Evolutionary conservation across 2,888 invertebrate genomes (phyloP).

Genomic region (Artemia sinica): DNA sequence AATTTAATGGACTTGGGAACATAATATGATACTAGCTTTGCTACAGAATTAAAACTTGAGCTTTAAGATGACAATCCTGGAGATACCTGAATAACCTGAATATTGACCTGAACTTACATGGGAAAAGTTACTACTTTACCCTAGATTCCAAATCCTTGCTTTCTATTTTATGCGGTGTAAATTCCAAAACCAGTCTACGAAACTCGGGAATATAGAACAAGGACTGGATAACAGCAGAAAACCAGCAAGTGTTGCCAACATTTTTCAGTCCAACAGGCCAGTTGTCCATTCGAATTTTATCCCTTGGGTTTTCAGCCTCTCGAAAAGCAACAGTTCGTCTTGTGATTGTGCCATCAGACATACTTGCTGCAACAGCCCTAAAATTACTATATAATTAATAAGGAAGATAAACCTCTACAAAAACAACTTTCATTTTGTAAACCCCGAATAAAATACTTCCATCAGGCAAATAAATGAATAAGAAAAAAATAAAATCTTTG

Average conservation of each 20-base stretch:
- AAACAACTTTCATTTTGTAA: no score
- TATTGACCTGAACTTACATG: neutral
- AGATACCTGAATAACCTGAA: no score
- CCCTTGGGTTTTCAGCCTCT: conserved; percentile 27
- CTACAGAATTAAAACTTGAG: no score
- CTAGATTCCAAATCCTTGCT: conserved; percentile 21
- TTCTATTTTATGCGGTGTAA: conserved; percentile 26
- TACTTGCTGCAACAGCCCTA: conserved; percentile 12
- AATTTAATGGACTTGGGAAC: no score
- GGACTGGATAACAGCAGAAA: conserved; percentile 36
- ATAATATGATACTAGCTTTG: no score
- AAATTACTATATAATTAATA: neutral
- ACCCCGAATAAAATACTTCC: no score
- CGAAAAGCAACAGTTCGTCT: conserved; percentile 6
- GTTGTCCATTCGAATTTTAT: conserved; percentile 27
- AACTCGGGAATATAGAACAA: conserved; percentile 34
- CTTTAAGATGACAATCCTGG: no score
- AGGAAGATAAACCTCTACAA: neutral
- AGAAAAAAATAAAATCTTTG: no score
- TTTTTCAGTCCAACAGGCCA: conserved; percentile 36
- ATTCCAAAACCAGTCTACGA: conserved; percentile 31
- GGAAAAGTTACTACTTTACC: neutral
- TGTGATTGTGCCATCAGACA: neutral
- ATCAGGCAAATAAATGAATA: no score
- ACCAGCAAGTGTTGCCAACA: conserved; percentile 37